Percentiles rank a stretch among this genome's conserved stretches.
phyloP scores from a whole-genome alignment of 2,797 vertebrate species.

The Pseudotriccus pelzelni region DNA sequence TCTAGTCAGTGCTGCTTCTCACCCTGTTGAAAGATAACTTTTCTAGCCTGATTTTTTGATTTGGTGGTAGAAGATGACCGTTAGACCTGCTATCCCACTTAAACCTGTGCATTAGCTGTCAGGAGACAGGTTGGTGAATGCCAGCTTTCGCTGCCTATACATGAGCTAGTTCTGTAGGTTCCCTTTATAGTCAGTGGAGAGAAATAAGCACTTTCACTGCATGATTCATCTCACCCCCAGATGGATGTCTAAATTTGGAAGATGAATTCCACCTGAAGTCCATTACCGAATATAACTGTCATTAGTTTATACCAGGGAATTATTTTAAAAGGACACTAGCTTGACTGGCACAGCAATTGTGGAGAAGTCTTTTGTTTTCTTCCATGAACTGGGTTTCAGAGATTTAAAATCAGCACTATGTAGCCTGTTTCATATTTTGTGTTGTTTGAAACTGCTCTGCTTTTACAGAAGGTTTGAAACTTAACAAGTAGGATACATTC shows the following conservation, averaged over 20 bases:
- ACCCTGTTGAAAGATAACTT: not conserved
- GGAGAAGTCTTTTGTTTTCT: not conserved
- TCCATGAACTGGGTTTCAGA: not conserved
- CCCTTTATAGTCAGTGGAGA: conserved; percentile 33
- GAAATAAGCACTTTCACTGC: conserved; percentile 38
- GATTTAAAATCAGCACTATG: not conserved
- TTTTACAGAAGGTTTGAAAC: not conserved
- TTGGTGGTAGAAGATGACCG: not conserved
- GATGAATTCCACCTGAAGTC: conserved; percentile 62
- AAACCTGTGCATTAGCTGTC: not conserved
- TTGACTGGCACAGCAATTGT: not conserved
- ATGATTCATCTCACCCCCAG: conserved; percentile 59
- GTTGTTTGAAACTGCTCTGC: not conserved
- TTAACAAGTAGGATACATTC: not conserved
- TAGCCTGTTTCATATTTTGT: not conserved
- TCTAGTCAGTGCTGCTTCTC: not conserved
- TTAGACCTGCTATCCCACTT: not conserved
- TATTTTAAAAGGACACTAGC: conserved; percentile 8
- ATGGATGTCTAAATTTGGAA: conserved; percentile 55
- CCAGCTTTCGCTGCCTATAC: not conserved
- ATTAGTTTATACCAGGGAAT: conserved; percentile 20
- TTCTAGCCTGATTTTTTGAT: not conserved
- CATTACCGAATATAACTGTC: conserved; percentile 19
- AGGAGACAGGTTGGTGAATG: not conserved
- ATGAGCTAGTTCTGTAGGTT: conserved; percentile 6